These are phyloP conservation scores for Nannoperca obscura DNA, from an alignment of 2,797 vertebrate species.

Conservation along the genomic window DNA sequence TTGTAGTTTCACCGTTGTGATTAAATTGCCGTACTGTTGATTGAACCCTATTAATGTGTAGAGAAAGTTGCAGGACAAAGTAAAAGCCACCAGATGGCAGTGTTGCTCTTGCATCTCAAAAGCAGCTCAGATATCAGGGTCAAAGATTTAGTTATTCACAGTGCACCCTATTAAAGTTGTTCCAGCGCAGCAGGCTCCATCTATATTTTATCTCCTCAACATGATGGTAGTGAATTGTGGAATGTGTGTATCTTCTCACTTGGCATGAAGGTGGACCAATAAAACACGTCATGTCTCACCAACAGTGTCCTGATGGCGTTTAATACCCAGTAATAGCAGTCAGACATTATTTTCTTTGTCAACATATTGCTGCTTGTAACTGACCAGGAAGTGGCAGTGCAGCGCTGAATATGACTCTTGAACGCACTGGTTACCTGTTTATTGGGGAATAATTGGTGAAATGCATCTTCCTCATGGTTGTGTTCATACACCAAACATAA, in stretches of 20 bases:
- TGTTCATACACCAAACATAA: conserved; percentile 40
- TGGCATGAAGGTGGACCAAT: conserved; percentile 41
- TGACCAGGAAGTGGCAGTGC: conserved; percentile 54
- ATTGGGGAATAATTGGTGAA: conserved; percentile 19
- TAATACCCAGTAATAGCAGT: not conserved
- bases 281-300: conserved; percentile 13
- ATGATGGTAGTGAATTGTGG: conserved; percentile 32
- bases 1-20: not conserved
- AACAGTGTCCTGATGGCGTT: not conserved
- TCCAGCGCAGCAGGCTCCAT: conserved; percentile 56
- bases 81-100: conserved; percentile 75
- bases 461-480: conserved; percentile 27
- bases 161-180: conserved; percentile 66
- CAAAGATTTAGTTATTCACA: conserved; percentile 64
- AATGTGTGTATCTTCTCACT: conserved; percentile 40
- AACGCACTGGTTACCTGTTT: conserved; percentile 6
- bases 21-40: not conserved
- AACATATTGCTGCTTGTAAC: conserved; percentile 14
- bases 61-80: conserved; percentile 21
- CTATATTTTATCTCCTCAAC: conserved; percentile 65
- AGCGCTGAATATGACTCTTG: conserved; percentile 3
- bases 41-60: not conserved
- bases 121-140: conserved; percentile 40
- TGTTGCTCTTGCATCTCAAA: conserved; percentile 60
- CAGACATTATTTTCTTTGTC: conserved; percentile 26